Conservation (phyloP, 2,797 vertebrate genomes). For the Cheirogaleus major region DNA sequence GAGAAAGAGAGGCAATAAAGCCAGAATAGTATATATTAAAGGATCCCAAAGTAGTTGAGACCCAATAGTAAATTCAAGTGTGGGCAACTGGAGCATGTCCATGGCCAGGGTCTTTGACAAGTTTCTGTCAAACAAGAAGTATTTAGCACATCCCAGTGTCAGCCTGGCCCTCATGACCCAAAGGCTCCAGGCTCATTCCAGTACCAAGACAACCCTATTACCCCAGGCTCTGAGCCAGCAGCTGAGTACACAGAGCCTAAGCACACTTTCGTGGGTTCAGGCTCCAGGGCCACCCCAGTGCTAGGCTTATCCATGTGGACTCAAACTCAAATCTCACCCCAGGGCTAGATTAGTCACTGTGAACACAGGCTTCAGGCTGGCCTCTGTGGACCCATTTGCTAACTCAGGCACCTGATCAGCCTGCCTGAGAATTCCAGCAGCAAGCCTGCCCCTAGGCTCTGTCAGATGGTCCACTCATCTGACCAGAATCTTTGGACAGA, state of each 20-base stretch:
- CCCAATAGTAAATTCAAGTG: background rate
- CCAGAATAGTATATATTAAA: background rate
- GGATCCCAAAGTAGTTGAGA: background rate
- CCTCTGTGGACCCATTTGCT: background rate
- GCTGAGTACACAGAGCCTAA: background rate
- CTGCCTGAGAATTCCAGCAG: background rate
- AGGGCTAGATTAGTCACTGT: background rate
- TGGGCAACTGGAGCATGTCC: too few species aligned
- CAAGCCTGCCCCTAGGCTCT: background rate
- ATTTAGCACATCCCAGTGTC: background rate
- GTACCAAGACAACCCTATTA: background rate
- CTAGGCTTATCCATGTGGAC: background rate
- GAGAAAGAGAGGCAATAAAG: background rate
- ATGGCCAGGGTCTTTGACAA: background rate
- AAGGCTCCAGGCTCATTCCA: background rate
- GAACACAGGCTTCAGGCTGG: background rate
- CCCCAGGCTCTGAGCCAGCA: background rate
- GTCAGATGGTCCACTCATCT: too few species aligned
- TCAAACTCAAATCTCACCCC: background rate
- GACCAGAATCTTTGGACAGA: background rate
- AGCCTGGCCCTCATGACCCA: background rate
- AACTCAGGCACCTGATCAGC: background rate
- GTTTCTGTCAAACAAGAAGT: background rate
- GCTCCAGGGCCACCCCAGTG: background rate
- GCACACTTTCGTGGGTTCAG: background rate